Conservation (phyloP, 2,888 invertebrate genomes). For the Erebia aethiops region DNA sequence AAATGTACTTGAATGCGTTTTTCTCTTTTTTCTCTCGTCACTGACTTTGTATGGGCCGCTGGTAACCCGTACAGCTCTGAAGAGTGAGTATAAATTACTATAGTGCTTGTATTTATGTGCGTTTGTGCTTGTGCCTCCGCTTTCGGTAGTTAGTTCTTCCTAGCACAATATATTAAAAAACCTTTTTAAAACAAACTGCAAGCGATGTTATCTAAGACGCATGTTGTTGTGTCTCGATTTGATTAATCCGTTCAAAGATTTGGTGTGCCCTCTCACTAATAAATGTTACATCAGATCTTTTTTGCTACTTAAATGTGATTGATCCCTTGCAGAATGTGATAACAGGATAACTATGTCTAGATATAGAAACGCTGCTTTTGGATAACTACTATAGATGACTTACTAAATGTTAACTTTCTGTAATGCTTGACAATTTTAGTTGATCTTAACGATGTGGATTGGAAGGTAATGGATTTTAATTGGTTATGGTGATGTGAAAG, state of each 20-base stretch:
- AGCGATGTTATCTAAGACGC: conserved; percentile 60
- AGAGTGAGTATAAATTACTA: conserved; percentile 87
- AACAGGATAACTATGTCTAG: conserved; percentile 53
- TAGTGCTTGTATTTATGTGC: conserved; percentile 82
- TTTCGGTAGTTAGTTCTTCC: conserved; percentile 73
- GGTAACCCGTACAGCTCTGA: conserved; percentile 86
- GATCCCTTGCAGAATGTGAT: conserved; percentile 79
- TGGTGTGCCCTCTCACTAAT: conserved; percentile 58
- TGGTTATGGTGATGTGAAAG: conserved; percentile 81
- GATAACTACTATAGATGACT: conserved; percentile 57
- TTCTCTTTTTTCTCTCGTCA: conserved; percentile 85
- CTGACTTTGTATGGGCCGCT: conserved; percentile 88
- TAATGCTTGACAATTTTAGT: conserved; percentile 80
- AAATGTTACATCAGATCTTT: conserved; percentile 34
- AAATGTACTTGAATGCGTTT: conserved; percentile 84
- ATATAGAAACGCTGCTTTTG: conserved; percentile 74
- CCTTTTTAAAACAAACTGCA: conserved; percentile 74
- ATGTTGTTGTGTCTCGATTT: conserved; percentile 59
- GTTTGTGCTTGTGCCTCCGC: conserved; percentile 82
- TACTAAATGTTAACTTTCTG: conserved; percentile 80
- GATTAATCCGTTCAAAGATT: conserved; percentile 52
- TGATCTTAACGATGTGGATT: conserved; percentile 80
- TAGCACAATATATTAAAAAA: conserved; percentile 61
- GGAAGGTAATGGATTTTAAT: conserved; percentile 81
- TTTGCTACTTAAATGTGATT: conserved; percentile 54